A percentile compares a stretch with the other conserved stretches of the same genome.
Evolutionary conservation across 1,140 invertebrate genomes (phyloP).

Genomic region (Parasteatoda tepidariorum): DNA sequence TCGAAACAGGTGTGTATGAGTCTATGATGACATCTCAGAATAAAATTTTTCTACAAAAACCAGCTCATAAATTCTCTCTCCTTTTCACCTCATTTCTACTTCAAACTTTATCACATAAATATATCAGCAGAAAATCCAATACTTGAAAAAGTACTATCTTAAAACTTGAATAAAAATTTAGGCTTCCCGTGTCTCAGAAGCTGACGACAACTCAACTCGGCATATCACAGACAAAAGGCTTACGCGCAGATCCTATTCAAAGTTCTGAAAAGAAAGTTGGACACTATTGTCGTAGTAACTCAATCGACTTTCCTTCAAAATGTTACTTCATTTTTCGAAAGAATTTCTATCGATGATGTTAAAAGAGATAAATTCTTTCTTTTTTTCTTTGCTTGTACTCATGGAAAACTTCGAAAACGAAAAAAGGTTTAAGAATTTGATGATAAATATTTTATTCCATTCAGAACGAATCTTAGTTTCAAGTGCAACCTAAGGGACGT

Average conservation of each 20-base stretch:
- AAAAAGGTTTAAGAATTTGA: no score
- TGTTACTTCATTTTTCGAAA: background rate
- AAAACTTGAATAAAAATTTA: background rate
- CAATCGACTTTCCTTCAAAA: background rate
- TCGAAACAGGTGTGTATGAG: no score
- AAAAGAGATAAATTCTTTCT: background rate
- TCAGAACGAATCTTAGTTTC: no score
- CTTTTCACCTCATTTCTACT: no score
- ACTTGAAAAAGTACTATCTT: background rate
- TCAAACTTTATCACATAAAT: no score
- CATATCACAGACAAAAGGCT: background rate
- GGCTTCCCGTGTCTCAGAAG: background rate
- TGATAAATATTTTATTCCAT: no score
- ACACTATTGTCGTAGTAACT: background rate
- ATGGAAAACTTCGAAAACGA: no score
- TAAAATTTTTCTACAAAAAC: background rate
- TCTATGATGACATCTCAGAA: background rate
- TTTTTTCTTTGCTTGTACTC: background rate
- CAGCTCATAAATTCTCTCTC: background rate
- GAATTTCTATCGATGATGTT: background rate
- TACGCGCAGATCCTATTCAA: background rate
- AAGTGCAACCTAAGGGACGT: no score
- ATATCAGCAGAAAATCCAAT: background rate
- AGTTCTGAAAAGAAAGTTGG: background rate
- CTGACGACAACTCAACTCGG: background rate